Base-by-base conservation (phyloP, 2,888 invertebrate genomes). In the Bugulina stolonifera region DNA sequence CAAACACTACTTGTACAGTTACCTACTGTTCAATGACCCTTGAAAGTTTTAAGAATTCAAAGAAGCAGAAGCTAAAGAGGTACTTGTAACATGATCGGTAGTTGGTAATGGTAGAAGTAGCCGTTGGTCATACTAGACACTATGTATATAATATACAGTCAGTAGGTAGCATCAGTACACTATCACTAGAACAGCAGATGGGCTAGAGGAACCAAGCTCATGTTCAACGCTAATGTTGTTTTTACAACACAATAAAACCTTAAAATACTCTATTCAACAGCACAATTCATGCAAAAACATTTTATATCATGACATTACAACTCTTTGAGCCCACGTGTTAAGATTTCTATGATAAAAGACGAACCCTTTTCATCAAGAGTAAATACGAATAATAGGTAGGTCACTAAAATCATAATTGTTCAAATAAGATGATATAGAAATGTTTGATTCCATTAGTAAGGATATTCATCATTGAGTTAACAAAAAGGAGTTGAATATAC, bases 351-450 rank as follows among this genome's bases (percentile, higher is more conserved):
- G 27, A 32, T 25, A 25, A 64, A 32, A 64, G 18, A 32, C 27
- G 10, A 64, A 32, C 27, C 25, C 29, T 5, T 64, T 64, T 32
- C 64, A 64, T 64, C 27, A 22, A 64, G 32, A 29, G 64, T 32
- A 64, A 64, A 64, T 43, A 43, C 64, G 32, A 64, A 64, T 27
- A 64, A 27, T 64, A 14, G 2, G 29, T 32, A 64, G 27, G 43
- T 43, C 43, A 43, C 43, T n/a, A 55, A 64, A 64, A 64, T 64
- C 64, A 64, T 64, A 64, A 32, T 64, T 64, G 64, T 64, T 64
- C 64, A 64, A 64, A 64, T 32, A 64, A 27, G 14, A 27, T 25
- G 64, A 14, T 32, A n/a, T 18, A 25, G 32, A 64, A 64, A 34
- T 10, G 32, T 64, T 34, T 64, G 64, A 64, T 64, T 64, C 64